These are phyloP conservation scores for Chelmon rostratus DNA, from an alignment of 2,797 vertebrate species.

Conservation along the genomic window DNA sequence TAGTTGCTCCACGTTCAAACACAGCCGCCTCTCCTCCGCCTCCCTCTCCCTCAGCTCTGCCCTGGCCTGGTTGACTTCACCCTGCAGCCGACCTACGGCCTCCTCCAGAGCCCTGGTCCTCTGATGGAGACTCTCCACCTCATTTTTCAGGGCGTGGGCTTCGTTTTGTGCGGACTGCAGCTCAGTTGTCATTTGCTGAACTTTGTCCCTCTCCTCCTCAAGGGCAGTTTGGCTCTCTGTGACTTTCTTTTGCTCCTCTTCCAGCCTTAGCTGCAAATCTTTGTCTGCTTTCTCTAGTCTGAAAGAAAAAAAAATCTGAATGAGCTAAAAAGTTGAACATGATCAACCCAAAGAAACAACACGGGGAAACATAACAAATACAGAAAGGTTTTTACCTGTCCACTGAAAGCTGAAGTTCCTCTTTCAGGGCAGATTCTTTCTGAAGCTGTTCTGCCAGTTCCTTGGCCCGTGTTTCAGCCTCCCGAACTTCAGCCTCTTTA, in stretches of 20 bases:
- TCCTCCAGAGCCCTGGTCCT: conserved; percentile 85
- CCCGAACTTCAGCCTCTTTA: conserved; percentile 92
- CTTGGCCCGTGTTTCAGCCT: conserved; percentile 86
- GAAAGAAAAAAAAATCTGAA: conserved; percentile 2
- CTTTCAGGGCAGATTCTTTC: conserved; percentile 82
- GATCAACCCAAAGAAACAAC: background rate
- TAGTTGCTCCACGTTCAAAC: conserved; percentile 90
- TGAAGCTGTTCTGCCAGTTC: conserved; percentile 88
- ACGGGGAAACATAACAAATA: background rate
- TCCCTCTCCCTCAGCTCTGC: conserved; percentile 86
- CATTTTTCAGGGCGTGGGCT: conserved; percentile 79
- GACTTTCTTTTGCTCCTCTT: conserved; percentile 82
- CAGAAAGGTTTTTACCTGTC: conserved; percentile 75
- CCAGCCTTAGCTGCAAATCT: conserved; percentile 82
- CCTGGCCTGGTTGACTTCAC: conserved; percentile 81
- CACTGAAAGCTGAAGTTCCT: conserved; percentile 86
- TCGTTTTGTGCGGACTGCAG: conserved; percentile 76
- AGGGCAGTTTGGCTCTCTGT: conserved; percentile 79
- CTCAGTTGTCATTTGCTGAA: conserved; percentile 78
- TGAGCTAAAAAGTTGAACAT: background rate
- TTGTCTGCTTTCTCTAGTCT: conserved; percentile 88
- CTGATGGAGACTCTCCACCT: conserved; percentile 83
- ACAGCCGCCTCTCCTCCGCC: conserved; percentile 86
- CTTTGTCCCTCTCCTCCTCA: conserved; percentile 83
- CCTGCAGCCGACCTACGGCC: conserved; percentile 85